phyloP scores from a whole-genome alignment of 2,113 vertebrate species.

The Anoplopoma fimbria region DNA sequence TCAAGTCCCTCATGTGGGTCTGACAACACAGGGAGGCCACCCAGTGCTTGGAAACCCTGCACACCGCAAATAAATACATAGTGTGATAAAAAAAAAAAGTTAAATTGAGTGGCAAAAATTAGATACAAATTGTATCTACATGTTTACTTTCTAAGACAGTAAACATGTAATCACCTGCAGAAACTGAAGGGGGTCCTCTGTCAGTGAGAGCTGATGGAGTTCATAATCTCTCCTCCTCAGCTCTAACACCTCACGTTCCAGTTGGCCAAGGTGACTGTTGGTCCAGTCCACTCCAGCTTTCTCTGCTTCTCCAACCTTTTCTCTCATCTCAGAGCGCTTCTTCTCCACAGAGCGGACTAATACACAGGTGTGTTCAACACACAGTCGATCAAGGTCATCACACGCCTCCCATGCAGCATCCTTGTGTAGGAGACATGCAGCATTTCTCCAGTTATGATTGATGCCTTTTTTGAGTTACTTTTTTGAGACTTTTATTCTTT shows the following conservation, averaged over 20 bases:
- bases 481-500: too few species aligned
- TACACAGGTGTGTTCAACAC: background rate
- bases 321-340: conserved; percentile 50
- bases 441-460: background rate
- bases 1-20: background rate
- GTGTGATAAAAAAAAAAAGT: background rate
- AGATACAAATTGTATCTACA: background rate
- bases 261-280: background rate
- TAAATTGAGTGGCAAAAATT: background rate
- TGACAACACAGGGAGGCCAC: conserved; percentile 13
- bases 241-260: conserved; percentile 47
- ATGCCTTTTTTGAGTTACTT: background rate
- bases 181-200: conserved; percentile 67
- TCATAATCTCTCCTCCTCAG: conserved; percentile 53
- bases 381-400: conserved; percentile 50
- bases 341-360: conserved; percentile 23
- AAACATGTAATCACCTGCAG: conserved; percentile 55
- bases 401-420: conserved; percentile 47
- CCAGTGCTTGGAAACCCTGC: conserved; percentile 47
- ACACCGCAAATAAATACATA: accelerated
- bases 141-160: background rate
- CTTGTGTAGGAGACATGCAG: conserved; percentile 26
- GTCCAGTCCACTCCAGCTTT: conserved; percentile 56
- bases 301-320: conserved; percentile 51
- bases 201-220: conserved; percentile 59